Evolutionary conservation across 2,113 vertebrate species (phyloP), one percentile per base, ranked within the genome.

Genomic region (Xenopus laevis): DNA sequence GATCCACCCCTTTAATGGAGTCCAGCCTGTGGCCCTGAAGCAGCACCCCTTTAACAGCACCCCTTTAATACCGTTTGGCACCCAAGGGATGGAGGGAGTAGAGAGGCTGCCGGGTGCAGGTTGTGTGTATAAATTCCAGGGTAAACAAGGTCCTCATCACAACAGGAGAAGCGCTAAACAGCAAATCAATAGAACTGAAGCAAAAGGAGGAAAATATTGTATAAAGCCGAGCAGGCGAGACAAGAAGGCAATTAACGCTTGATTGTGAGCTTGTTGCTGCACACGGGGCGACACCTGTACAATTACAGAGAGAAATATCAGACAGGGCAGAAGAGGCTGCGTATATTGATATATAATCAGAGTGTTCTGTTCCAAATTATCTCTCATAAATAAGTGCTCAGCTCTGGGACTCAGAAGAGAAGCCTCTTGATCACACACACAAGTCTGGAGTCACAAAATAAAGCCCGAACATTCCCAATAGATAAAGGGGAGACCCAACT

Each of bases 311-410:
- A 68, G 69, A 27, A 77, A 78, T 71, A 79, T 44, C 40, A 57
- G 61, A 27, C 47, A 58, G 72, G 45, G 40, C 52, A 9, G 47
- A 71, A 40, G 58, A 71, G 71, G 57, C 72, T 2, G 0, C 50
- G 59, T 59, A 65, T 52, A 45, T 59, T 65, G 66, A 65, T 30
- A 71, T 71, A 64, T 77, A 63, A 80, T 70, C 68, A 69, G 45
- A n/a, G 47, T 73, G 80, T 80, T 79, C 78, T 79, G 78, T 78
- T 74, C 44, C 46, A 44, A 72, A 62, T 64, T 44, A 46, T 47
- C 20, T 57, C 72, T 65, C 72, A 16, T 6, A 11, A 74, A 82
- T 63, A 71, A 71, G 79, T 65, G 74, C 64, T 64, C 58, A 16
- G 71, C 65, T 33, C 15, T 4, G 15, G 47, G 15, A 10, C 47